Evolutionary conservation across 2,888 invertebrate genomes (phyloP).

Genomic region (Noctuana brunneofusca): DNA sequence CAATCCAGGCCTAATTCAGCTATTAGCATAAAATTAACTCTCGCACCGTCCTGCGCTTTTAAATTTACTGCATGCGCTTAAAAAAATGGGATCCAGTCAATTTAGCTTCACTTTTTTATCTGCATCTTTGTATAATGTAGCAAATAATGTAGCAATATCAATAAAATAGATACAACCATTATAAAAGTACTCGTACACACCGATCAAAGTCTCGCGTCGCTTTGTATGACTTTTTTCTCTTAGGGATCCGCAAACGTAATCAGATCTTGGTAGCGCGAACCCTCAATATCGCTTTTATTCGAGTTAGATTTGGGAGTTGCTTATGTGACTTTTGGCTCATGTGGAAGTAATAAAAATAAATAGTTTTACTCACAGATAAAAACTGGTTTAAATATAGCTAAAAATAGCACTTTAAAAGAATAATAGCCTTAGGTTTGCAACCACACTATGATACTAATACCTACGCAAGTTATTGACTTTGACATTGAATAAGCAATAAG

Average conservation of each 20-base stretch:
- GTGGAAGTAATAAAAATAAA: too few species aligned
- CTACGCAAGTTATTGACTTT: too few species aligned
- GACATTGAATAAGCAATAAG: too few species aligned
- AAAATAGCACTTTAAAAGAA: too few species aligned
- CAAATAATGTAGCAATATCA: conserved; percentile 12
- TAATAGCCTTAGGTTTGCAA: too few species aligned
- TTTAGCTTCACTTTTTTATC: conserved; percentile 5
- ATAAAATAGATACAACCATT: conserved; percentile 21
- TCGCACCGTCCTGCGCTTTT: neutral
- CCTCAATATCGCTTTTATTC: neutral
- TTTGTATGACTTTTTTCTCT: conserved; percentile 5
- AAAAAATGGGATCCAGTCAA: conserved; percentile 4
- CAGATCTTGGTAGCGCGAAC: too few species aligned
- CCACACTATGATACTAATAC: too few species aligned
- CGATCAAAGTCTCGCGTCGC: conserved; percentile 2
- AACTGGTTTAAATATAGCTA: too few species aligned
- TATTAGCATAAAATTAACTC: neutral
- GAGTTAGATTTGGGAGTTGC: too few species aligned
- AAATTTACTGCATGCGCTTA: conserved; percentile 9
- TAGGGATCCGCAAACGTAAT: neutral
- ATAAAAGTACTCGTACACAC: conserved; percentile 1
- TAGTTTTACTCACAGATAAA: too few species aligned
- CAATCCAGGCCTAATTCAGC: neutral
- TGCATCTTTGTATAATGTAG: neutral
- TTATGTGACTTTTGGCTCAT: too few species aligned